These are phyloP conservation scores for Petaurus breviceps DNA, from an alignment of 2,113 vertebrate genomes.

Conservation along the genomic window DNA sequence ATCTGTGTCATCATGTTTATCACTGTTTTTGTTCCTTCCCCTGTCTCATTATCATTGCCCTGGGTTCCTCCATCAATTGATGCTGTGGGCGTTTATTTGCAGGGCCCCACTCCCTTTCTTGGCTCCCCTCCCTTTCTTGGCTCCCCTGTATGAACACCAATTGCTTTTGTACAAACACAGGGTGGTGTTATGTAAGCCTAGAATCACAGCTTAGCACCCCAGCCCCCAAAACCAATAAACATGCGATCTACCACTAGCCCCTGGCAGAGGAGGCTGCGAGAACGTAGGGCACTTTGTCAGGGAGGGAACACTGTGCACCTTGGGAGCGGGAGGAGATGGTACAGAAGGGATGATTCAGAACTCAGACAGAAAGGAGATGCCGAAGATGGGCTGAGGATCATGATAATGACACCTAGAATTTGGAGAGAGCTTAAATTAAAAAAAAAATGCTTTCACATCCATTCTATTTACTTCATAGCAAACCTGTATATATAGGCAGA, in stretches of 20 bases:
- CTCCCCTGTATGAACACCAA: conserved; percentile 59
- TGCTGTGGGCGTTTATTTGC: conserved; percentile 62
- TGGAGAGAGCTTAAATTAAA: neutral
- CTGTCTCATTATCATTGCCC: conserved; percentile 46
- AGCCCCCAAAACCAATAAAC: neutral
- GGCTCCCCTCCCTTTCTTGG: conserved; percentile 56
- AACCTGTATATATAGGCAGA: neutral
- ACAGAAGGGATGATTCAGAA: neutral
- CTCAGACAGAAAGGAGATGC: neutral
- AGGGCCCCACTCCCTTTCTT: conserved; percentile 58
- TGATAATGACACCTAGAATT: neutral
- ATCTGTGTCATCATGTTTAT: neutral
- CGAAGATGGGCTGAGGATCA: neutral
- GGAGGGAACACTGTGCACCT: neutral
- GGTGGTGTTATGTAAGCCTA: conserved; percentile 78
- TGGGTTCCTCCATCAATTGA: conserved; percentile 63
- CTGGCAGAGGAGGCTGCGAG: neutral
- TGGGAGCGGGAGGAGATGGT: neutral
- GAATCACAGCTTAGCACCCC: conserved; percentile 65
- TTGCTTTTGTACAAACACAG: conserved; percentile 72
- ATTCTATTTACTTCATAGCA: neutral
- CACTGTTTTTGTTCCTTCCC: conserved; percentile 24
- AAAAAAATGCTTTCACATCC: neutral
- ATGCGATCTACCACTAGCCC: neutral
- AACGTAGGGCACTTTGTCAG: neutral